Base-by-base conservation (phyloP, 2,888 invertebrate species). In the Lordiphosa fenestrarum region DNA sequence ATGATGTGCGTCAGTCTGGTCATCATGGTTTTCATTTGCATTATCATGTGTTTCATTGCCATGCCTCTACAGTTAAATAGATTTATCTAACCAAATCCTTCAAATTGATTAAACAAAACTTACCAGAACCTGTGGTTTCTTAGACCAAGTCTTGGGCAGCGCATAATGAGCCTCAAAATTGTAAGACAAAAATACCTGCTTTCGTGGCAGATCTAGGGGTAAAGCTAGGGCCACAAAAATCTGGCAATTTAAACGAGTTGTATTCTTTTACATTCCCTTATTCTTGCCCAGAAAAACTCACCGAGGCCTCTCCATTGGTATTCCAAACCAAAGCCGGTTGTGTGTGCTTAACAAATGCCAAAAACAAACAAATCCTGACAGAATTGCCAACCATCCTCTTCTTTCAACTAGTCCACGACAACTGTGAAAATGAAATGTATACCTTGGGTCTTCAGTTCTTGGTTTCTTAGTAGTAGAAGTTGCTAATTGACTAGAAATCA, bases 141-240 rank as follows among this genome's bases (percentile, higher is more conserved):
- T 59, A 1, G 6, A 49, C 84, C 85, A 88, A 10, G 93, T 93
- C 25, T 85, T 89, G 1, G 94, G 92, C 4, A 92, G 87, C 56
- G 86, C 87, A 87, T 94, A 94, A 83, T 92, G 92, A 0, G 93
- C 92, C 78, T 94, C 94, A 76, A 94, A 93, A 88, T 94, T 94
- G 86, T 93, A 94, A 0, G 94, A 94, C 36, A 94, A 88, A 72
- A 94, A 94, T 2, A 94, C 92, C 78, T 93, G 93, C 58, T 92
- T 92, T 55, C 92, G 91, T 0, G 93, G 92, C 3, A 93, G 90
- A 74, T 93, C 93, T 19, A 95, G 87, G 0, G 94, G 94, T 13
- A 94, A 91, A 0, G 94, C 93, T 61, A 94, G 90, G 0, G 94
- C 94, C 38, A 94, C 83, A 84, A 94, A 93, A 12, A 93, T 90